Evolutionary conservation across 2,888 invertebrate species (phyloP).

Genomic region (Lepidocyrtinus sp.): DNA sequence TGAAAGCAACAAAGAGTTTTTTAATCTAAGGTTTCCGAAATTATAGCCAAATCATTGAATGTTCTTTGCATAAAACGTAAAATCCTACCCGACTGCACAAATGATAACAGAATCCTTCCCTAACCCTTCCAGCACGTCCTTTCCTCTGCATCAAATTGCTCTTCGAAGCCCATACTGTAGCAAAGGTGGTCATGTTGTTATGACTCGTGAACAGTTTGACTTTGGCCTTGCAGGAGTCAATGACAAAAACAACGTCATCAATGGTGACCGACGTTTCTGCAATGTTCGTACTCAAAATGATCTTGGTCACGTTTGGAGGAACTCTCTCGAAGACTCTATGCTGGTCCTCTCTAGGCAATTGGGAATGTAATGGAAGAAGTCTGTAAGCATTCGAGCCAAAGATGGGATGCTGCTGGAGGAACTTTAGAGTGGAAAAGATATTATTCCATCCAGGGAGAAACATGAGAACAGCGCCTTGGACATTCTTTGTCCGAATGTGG

Average conservation of each 20-base stretch:
- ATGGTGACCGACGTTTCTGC: slow-evolving; percentile 99
- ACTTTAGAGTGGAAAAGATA: slow-evolving; percentile 92
- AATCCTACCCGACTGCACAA: too few species aligned
- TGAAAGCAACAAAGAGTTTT: too few species aligned
- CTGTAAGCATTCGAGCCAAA: slow-evolving; percentile 82
- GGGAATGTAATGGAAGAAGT: slow-evolving; percentile 96
- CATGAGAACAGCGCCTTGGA: slow-evolving; percentile 89
- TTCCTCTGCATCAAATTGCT: slow-evolving; percentile 96
- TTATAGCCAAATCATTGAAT: too few species aligned
- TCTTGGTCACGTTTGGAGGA: slow-evolving; percentile 87
- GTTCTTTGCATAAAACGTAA: too few species aligned
- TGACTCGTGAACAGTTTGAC: slow-evolving; percentile 98
- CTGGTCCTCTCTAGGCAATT: slow-evolving; percentile 96
- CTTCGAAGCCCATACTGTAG: slow-evolving; percentile 88
- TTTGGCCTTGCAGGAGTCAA: slow-evolving; percentile 97
- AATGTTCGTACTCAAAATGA: slow-evolving; percentile 97
- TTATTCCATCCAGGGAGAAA: slow-evolving; percentile 98
- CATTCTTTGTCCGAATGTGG: slow-evolving; percentile 75
- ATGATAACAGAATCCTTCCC: slow-evolving; percentile 94
- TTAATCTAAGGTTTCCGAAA: too few species aligned
- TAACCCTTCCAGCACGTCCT: slow-evolving; percentile 96
- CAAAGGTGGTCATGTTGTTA: slow-evolving; percentile 99
- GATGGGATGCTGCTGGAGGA: slow-evolving; percentile 81
- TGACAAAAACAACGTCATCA: slow-evolving; percentile 97
- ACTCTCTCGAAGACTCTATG: slow-evolving; percentile 92